Evolutionary conservation across 2,888 invertebrate genomes (phyloP).

Genomic region (Arge pagana): DNA sequence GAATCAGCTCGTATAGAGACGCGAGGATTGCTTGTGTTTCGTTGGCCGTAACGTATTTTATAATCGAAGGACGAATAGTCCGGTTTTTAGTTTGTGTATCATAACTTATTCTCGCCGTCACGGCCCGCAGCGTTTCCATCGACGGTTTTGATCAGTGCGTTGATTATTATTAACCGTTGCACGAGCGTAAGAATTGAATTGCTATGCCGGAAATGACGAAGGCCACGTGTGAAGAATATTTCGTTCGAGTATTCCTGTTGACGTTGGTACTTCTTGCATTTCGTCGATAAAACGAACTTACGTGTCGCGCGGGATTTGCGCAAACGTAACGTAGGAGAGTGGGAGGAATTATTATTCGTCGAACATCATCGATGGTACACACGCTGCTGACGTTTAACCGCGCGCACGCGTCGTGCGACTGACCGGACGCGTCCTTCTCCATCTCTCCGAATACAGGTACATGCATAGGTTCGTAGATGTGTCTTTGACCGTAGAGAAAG

Average conservation of each 20-base stretch:
- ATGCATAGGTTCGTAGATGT: too few relatives aligned
- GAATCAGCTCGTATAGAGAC: too few relatives aligned
- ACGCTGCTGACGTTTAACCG: too few relatives aligned
- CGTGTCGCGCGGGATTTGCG: constrained; percentile 11
- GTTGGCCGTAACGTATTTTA: background rate
- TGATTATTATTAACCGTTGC: constrained; percentile 19
- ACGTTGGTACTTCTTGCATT: background rate
- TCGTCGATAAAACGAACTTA: background rate
- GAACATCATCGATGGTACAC: too few relatives aligned
- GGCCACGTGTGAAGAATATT: constrained; percentile 2
- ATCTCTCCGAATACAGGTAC: too few relatives aligned
- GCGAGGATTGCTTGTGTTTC: too few relatives aligned
- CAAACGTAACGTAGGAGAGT: too few relatives aligned
- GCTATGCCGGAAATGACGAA: constrained; percentile 14
- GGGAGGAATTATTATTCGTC: too few relatives aligned
- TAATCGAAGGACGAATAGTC: constrained; percentile 12
- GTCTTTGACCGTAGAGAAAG: too few relatives aligned
- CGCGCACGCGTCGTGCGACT: too few relatives aligned
- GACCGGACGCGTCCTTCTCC: too few relatives aligned
- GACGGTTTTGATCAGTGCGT: constrained; percentile 8
- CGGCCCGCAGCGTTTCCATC: constrained; percentile 2
- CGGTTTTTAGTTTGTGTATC: constrained; percentile 1
- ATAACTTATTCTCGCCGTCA: constrained; percentile 7
- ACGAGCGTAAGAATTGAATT: constrained; percentile 4
- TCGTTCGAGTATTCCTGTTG: background rate